Base-by-base conservation (phyloP, 2,797 vertebrate genomes). In the Cryptoblepharus egeriae region DNA sequence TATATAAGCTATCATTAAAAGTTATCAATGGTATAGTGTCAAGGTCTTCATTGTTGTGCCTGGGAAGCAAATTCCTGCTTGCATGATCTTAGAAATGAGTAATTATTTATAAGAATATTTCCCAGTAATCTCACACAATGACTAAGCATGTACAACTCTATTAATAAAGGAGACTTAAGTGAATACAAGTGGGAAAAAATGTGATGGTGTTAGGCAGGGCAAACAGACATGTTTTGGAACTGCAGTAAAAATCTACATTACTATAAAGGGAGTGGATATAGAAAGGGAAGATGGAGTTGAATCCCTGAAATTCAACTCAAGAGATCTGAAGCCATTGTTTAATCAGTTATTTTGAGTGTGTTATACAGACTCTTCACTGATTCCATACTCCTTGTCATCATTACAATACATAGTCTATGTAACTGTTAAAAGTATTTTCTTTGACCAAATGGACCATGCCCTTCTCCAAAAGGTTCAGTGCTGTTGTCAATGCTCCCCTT, bases 61-160 rank as follows among this genome's bases (percentile, higher is more conserved):
- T 92, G 90, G 81, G 90, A 95, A 94, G 91, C 80, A 93, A 95
- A 95, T 95, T 95, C 86, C 63, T 92, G 77, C 69, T 87, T 67
- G 84, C 18, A 89, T 94, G 92, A 93, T 90, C 88, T 85, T 93
- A 89, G 82, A 93, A 93, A 87, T 85, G 80, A 94, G 92, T 77
- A 88, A 90, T 90, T 91, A 89, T 93, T 94, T 92, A 79, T 88
- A 93, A 65, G 86, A 91, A 84, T 93, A 91, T 87, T 75, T 86
- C 90, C 86, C 77, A 89, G 70, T 88, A 95, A 95, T 94, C 88
- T 81, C 26, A 75, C 78, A 79, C 57, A 84, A 79, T 89, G 85
- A 82, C 77, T 87, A 87, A 93, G 88, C 71, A 71, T 78, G 70
- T 3, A 86, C 32, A 28, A 81, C 89, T 85, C 30, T 88, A 49